phyloP scores from a whole-genome alignment of 1,140 invertebrate genomes.

The Brachystomella parvula region DNA sequence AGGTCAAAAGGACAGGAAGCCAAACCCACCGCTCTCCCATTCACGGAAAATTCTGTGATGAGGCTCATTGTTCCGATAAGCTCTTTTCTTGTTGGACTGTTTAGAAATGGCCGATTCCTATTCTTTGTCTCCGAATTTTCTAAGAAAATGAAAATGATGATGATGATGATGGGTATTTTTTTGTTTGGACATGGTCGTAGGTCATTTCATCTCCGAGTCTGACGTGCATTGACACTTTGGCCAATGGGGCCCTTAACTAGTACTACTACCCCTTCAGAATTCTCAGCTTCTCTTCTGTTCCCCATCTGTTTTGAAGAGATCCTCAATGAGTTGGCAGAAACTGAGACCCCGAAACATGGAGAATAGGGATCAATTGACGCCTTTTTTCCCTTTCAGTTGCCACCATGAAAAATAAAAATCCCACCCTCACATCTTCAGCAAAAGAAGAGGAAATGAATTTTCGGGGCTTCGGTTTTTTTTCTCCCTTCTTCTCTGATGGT shows the following conservation, averaged over 20 bases:
- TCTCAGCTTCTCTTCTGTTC: background rate
- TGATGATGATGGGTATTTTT: background rate
- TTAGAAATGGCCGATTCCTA: background rate
- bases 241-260: background rate
- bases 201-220: background rate
- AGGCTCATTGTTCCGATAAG: too few relatives aligned
- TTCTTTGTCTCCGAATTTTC: background rate
- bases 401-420: background rate
- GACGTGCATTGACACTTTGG: background rate
- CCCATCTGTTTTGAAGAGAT: background rate
- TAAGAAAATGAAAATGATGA: too few relatives aligned
- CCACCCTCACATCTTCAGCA: slow-evolving; percentile 7
- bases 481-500: background rate
- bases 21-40: too few relatives aligned
- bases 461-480: background rate
- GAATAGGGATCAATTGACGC: slow-evolving; percentile 2
- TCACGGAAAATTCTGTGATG: too few relatives aligned
- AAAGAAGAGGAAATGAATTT: too few relatives aligned
- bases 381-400: background rate
- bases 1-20: too few relatives aligned
- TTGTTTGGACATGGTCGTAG: background rate
- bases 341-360: background rate
- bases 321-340: slow-evolving; percentile 11
- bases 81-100: slow-evolving; percentile 1
- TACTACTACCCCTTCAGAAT: background rate